These are phyloP conservation scores for Spodoptera frugiperda DNA, from an alignment of 1,140 invertebrate species.

Conservation along the genomic window DNA sequence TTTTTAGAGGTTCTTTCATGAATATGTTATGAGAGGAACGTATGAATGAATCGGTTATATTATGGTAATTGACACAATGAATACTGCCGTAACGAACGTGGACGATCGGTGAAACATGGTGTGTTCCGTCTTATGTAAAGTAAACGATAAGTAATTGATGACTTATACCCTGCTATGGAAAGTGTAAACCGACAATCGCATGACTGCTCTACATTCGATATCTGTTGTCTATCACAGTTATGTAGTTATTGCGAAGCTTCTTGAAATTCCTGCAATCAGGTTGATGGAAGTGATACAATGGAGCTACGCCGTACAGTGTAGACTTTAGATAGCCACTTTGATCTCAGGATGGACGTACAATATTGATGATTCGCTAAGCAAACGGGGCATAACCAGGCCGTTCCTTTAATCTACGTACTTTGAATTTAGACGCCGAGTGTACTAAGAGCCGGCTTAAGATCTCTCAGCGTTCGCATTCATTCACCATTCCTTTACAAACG, in stretches of 20 bases:
- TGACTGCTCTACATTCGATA: too few species aligned
- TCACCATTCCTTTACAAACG: not conserved
- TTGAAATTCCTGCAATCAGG: conserved; percentile 2
- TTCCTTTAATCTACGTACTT: conserved; percentile 18
- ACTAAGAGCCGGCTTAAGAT: not conserved
- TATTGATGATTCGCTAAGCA: conserved; percentile 20
- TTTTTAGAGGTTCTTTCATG: conserved; percentile 23
- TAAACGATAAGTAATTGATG: too few species aligned
- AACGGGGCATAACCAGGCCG: conserved; percentile 14
- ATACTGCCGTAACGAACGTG: too few species aligned
- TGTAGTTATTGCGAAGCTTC: not conserved
- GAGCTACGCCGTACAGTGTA: not conserved
- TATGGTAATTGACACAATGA: not conserved
- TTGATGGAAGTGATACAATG: conserved; percentile 24
- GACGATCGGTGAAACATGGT: too few species aligned
- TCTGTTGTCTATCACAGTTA: not conserved
- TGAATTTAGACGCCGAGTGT: conserved; percentile 4
- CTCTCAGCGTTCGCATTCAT: not conserved
- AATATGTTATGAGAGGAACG: not conserved
- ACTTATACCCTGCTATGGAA: too few species aligned
- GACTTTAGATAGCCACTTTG: conserved; percentile 23
- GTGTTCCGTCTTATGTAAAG: too few species aligned
- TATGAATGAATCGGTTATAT: not conserved
- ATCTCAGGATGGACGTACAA: conserved; percentile 10
- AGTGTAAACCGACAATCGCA: too few species aligned